A percentile compares a stretch with the other conserved stretches of the same genome.
These are phyloP conservation scores for Charaxes varanes DNA, from an alignment of 1,140 invertebrate genomes.

Conservation along the genomic window DNA sequence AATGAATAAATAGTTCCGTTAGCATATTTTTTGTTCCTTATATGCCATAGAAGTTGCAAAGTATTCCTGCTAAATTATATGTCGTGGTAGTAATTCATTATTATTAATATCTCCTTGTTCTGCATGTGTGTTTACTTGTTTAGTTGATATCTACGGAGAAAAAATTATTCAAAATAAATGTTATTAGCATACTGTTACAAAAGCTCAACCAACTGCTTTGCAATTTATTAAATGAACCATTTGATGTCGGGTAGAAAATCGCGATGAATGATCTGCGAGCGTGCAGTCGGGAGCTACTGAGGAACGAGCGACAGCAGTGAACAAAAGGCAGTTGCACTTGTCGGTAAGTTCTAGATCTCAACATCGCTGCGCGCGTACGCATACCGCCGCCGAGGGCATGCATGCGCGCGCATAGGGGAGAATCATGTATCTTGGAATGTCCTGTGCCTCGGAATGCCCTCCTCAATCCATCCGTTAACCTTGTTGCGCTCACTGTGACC, in stretches of 20 bases:
- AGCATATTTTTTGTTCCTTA: too few species aligned
- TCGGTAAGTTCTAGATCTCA: constrained; percentile 75
- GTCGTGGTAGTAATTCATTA: too few species aligned
- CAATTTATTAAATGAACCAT: constrained; percentile 20
- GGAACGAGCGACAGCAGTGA: constrained; percentile 21
- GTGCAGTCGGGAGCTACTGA: constrained; percentile 7
- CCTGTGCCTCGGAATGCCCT: constrained; percentile 76
- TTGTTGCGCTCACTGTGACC: constrained; percentile 59
- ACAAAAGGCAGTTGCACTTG: constrained; percentile 17
- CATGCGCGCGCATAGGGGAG: constrained; percentile 72
- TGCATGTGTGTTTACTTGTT: too few species aligned
- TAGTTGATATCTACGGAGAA: too few species aligned
- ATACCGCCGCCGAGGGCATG: constrained; percentile 32
- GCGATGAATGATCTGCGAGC: constrained; percentile 28
- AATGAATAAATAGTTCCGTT: too few species aligned
- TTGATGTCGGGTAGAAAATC: constrained; percentile 48
- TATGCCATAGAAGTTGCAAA: too few species aligned
- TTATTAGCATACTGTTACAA: too few species aligned
- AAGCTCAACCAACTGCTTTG: too few species aligned
- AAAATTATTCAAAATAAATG: too few species aligned
- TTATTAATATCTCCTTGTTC: too few species aligned
- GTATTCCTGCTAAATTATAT: too few species aligned
- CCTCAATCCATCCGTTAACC: constrained; percentile 68
- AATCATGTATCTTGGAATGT: constrained; percentile 76
- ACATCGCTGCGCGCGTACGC: constrained; percentile 69